phyloP scores from a whole-genome alignment of 1,140 invertebrate species.

The Brachionus manjavacas region DNA sequence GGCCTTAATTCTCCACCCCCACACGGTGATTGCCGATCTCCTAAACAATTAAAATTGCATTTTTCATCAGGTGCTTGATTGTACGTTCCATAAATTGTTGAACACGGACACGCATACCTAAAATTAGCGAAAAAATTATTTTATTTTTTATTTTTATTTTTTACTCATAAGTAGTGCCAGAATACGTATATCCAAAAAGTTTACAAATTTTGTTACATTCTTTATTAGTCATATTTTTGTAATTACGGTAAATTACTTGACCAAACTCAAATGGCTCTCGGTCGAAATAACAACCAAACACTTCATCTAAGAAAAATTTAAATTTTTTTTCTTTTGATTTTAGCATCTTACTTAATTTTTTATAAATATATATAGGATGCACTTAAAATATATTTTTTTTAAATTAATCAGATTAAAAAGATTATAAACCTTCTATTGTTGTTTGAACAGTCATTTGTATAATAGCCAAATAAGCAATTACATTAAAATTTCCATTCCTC shows the following conservation, averaged over 20 bases:
- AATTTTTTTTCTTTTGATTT: not conserved
- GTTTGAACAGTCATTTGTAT: not conserved
- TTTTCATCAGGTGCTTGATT: not conserved
- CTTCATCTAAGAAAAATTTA: not conserved
- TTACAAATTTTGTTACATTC: not conserved
- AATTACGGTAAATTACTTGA: not conserved
- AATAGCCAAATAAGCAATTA: not conserved
- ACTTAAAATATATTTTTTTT: not conserved
- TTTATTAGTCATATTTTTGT: not conserved
- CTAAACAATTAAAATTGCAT: not conserved
- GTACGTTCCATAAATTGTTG: not conserved
- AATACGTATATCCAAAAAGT: not conserved
- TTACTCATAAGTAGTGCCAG: not conserved
- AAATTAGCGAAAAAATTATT: not conserved
- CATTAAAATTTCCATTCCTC: not conserved
- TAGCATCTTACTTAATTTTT: not conserved
- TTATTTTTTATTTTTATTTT: not conserved
- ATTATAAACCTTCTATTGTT: not conserved
- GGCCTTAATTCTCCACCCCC: not conserved
- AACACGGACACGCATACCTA: not conserved
- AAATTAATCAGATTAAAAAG: not conserved
- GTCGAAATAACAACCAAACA: not conserved
- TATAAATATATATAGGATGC: not conserved
- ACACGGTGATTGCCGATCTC: not conserved
- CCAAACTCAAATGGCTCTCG: not conserved